These are phyloP conservation scores for Drosophila aff. DNA, from an alignment of 1,140 invertebrate genomes.

Conservation along the genomic window DNA sequence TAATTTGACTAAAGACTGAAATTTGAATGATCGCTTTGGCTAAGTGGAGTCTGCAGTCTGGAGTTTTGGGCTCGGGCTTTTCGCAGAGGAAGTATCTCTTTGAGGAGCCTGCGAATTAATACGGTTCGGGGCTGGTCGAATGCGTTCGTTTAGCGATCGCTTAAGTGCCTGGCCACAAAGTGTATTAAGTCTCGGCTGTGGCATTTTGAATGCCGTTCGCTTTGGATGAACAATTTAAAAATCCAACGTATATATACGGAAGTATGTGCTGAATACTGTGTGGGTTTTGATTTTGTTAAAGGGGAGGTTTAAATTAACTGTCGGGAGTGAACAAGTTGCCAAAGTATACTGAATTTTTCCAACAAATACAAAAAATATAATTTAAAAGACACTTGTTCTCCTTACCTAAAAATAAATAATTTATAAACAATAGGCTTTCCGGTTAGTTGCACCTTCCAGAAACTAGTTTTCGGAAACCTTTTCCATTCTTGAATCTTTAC, in stretches of 20 bases:
- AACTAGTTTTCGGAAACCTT: conserved; percentile 2
- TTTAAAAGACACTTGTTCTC: background rate
- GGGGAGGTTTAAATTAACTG: background rate
- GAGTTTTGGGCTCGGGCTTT: conserved; percentile 9
- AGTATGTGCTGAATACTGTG: conserved; percentile 16
- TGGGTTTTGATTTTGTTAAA: conserved; percentile 3
- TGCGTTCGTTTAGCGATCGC: conserved; percentile 53
- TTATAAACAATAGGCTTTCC: background rate
- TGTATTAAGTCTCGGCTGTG: conserved; percentile 6
- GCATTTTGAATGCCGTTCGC: conserved; percentile 13
- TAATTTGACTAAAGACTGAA: conserved; percentile 76
- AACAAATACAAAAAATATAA: background rate
- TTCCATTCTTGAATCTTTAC: conserved; percentile 5
- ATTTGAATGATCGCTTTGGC: conserved; percentile 63
- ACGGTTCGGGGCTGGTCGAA: conserved; percentile 46
- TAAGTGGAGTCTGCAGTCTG: conserved; percentile 48
- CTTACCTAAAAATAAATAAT: background rate
- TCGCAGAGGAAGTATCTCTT: conserved; percentile 29
- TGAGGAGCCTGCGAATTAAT: conserved; percentile 38
- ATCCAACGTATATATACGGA: conserved; percentile 2
- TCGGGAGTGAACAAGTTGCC: background rate
- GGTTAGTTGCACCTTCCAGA: background rate
- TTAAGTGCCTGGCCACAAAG: conserved; percentile 33
- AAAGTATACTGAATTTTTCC: background rate
- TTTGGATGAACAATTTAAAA: conserved; percentile 8